Evolutionary conservation across 2,113 vertebrate species (phyloP).

Genomic region (Nannobrachium achirus): DNA sequence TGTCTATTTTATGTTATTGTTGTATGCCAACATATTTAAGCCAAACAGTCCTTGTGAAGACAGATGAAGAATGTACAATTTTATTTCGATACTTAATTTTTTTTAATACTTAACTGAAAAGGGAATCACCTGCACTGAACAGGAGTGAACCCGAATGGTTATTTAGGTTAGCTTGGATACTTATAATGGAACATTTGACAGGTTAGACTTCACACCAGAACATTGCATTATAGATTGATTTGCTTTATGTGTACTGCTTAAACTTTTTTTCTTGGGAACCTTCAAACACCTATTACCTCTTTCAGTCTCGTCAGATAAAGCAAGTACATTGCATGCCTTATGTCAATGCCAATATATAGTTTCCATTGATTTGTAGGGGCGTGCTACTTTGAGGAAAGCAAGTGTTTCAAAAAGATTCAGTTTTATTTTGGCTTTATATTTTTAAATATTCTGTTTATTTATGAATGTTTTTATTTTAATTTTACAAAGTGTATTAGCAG

Average conservation of each 20-base stretch:
- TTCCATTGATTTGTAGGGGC: slow-evolving; percentile 16
- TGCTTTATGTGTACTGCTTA: background rate
- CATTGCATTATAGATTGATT: background rate
- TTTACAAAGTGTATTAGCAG: slow-evolving; percentile 34
- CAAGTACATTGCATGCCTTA: background rate
- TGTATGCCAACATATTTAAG: too few relatives aligned
- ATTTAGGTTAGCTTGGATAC: slow-evolving; percentile 4
- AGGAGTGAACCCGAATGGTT: slow-evolving; percentile 42
- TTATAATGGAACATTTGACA: slow-evolving; percentile 24
- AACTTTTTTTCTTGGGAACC: too few relatives aligned
- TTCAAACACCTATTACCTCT: too few relatives aligned
- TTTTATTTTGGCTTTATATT: slow-evolving; percentile 21
- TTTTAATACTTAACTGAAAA: too few relatives aligned
- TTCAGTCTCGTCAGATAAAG: background rate
- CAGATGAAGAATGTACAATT: too few relatives aligned
- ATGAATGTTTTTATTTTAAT: slow-evolving; percentile 38
- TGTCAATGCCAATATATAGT: background rate
- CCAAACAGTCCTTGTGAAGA: too few relatives aligned
- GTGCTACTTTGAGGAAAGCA: slow-evolving; percentile 1
- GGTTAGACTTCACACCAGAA: slow-evolving; percentile 15
- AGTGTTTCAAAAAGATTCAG: slow-evolving; percentile 9
- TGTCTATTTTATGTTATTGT: too few relatives aligned
- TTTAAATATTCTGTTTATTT: slow-evolving; percentile 9
- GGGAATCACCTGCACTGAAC: slow-evolving; percentile 8
- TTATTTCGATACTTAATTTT: too few relatives aligned